Conservation (phyloP, 1,140 invertebrate species). For the Laupala kohalensis region DNA sequence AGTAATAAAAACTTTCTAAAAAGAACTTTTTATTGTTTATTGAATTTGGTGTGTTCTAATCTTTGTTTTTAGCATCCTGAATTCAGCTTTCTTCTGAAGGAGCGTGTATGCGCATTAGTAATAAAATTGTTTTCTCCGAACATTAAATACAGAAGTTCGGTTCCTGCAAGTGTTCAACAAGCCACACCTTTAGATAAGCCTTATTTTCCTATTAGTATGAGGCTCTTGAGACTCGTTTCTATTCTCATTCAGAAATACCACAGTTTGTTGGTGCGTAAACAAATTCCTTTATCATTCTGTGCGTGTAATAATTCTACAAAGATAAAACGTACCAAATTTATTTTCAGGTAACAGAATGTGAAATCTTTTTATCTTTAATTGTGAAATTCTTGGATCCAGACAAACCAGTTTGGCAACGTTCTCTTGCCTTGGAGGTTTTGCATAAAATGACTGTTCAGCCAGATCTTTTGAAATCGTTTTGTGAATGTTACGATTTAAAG, state of each 20-base stretch:
- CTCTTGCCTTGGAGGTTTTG: constrained; percentile 86
- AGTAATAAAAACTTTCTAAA: constrained; percentile 8
- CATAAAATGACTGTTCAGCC: constrained; percentile 88
- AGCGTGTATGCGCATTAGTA: constrained; percentile 91
- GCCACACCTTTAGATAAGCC: constrained; percentile 71
- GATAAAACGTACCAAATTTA: not conserved
- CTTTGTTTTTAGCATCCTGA: constrained; percentile 71
- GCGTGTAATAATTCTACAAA: constrained; percentile 11
- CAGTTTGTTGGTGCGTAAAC: constrained; percentile 58
- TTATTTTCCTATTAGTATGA: constrained; percentile 93
- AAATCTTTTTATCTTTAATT: constrained; percentile 93
- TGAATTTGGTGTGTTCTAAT: constrained; percentile 16
- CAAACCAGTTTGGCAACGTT: constrained; percentile 90
- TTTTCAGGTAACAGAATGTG: constrained; percentile 85
- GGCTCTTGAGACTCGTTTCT: constrained; percentile 81
- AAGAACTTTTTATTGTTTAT: not conserved
- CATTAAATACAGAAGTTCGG: constrained; percentile 68
- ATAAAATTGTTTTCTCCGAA: constrained; percentile 97
- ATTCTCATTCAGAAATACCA: constrained; percentile 92
- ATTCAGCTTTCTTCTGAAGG: constrained; percentile 89
- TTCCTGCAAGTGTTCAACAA: constrained; percentile 35
- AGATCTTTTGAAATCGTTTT: constrained; percentile 78
- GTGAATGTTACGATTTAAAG: constrained; percentile 86
- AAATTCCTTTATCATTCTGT: not conserved
- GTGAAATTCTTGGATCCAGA: constrained; percentile 96